Evolutionary conservation across 2,113 vertebrate genomes (phyloP).

Genomic region (Australoheros scitulus): DNA sequence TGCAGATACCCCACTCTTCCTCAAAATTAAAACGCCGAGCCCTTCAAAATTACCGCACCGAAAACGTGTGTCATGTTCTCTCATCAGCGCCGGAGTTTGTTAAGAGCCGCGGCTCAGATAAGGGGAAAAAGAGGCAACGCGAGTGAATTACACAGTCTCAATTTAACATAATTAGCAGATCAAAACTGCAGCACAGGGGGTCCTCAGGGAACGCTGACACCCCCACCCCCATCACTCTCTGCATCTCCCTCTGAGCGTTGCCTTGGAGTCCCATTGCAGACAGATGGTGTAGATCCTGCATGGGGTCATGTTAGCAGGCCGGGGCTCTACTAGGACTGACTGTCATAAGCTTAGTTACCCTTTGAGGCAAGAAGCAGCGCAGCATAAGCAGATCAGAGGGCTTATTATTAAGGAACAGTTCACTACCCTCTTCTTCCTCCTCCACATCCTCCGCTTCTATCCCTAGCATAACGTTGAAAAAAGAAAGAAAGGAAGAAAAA

Average conservation of each 20-base stretch:
- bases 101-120: slow-evolving; percentile 44
- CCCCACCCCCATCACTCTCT: slow-evolving; percentile 2
- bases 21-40: slow-evolving; percentile 24
- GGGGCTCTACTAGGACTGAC: slow-evolving; percentile 30
- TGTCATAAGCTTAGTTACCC: slow-evolving; percentile 40
- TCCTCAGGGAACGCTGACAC: slow-evolving; percentile 55
- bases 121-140: slow-evolving; percentile 33
- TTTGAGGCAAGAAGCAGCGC: slow-evolving; percentile 13
- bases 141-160: slow-evolving; percentile 63
- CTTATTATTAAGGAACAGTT: slow-evolving; percentile 48
- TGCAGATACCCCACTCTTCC: background rate
- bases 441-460: slow-evolving; percentile 25
- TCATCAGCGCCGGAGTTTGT: slow-evolving; percentile 35
- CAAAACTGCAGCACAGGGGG: slow-evolving; percentile 62
- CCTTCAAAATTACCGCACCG: slow-evolving; percentile 21
- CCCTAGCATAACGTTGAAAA: slow-evolving; percentile 3
- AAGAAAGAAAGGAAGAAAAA: slow-evolving; percentile 47
- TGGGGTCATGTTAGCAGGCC: slow-evolving; percentile 60
- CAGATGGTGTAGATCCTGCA: slow-evolving; percentile 69
- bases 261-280: slow-evolving; percentile 62
- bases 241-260: slow-evolving; percentile 53
- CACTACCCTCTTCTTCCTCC: slow-evolving; percentile 24
- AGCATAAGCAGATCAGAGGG: slow-evolving; percentile 28
- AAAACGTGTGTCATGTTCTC: slow-evolving; percentile 38
- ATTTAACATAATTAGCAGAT: slow-evolving; percentile 74